Percentiles rank a stretch among this genome's conserved stretches.
phyloP scores from a whole-genome alignment of 2,888 invertebrate species.

The Drosophila hamatofila region DNA sequence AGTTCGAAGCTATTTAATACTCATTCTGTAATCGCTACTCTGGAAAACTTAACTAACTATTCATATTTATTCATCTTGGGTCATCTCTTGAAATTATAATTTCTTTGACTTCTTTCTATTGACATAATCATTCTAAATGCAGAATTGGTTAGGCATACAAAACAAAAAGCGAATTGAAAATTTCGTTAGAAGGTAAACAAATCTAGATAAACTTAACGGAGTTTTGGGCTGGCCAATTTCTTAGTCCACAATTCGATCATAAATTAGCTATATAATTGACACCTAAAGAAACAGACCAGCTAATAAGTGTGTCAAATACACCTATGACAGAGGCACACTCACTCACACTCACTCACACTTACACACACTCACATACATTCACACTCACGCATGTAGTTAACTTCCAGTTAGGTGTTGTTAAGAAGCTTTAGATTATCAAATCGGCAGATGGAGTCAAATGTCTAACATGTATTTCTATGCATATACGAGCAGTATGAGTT shows the following conservation, averaged over 20 bases:
- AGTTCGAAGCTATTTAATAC: background rate
- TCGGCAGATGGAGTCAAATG: conserved; percentile 4
- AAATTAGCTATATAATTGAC: conserved; percentile 65
- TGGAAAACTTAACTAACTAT: background rate
- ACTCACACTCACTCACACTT: background rate
- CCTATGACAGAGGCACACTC: conserved; percentile 1
- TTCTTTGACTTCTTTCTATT: conserved; percentile 4
- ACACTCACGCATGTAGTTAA: background rate
- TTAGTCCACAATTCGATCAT: conserved; percentile 41
- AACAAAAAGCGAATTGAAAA: background rate
- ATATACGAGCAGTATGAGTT: background rate
- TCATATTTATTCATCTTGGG: background rate
- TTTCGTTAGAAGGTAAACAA: conserved; percentile 29
- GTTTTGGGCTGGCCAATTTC: conserved; percentile 47
- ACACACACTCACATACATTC: too few relatives aligned
- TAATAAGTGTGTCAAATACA: conserved; percentile 55
- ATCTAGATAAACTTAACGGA: conserved; percentile 48
- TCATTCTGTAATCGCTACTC: background rate
- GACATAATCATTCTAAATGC: background rate
- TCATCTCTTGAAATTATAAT: background rate
- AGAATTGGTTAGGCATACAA: background rate
- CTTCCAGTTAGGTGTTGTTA: conserved; percentile 1
- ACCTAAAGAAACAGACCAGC: conserved; percentile 47
- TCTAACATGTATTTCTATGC: background rate
- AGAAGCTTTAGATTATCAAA: conserved; percentile 9